A percentile compares a stretch with the other conserved stretches of the same genome.
phyloP scores from a whole-genome alignment of 1,140 invertebrate species.

The Philotrypesis tridentata region DNA sequence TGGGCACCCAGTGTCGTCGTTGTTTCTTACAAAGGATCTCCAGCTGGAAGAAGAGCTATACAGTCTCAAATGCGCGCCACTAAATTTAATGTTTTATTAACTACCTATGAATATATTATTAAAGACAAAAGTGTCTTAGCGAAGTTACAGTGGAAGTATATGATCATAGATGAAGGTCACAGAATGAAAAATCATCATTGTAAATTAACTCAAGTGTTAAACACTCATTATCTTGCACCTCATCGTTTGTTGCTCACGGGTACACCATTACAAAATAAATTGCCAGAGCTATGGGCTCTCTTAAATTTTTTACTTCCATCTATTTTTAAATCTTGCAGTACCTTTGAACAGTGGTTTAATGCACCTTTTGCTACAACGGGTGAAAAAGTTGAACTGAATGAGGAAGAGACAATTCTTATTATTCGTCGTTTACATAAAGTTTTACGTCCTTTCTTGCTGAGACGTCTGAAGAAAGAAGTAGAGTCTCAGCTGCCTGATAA shows the following conservation, averaged over 20 bases:
- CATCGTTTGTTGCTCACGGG: conserved; percentile 96
- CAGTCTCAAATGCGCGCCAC: conserved; percentile 92
- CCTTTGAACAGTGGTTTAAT: conserved; percentile 99
- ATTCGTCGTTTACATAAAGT: conserved; percentile 99
- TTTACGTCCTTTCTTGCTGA: conserved; percentile 94
- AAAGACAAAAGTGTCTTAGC: conserved; percentile 97
- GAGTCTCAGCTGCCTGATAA: conserved; percentile 99
- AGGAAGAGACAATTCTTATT: conserved; percentile 99
- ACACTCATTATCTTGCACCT: conserved; percentile 96
- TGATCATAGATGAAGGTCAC: conserved; percentile 99
- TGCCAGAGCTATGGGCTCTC: conserved; percentile 98
- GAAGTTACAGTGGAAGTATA: conserved; percentile 98
- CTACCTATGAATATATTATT: conserved; percentile 99
- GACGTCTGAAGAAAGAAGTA: conserved; percentile 98
- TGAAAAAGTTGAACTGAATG: conserved; percentile 98
- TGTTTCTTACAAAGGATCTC: conserved; percentile 96
- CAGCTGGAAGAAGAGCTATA: conserved; percentile 86
- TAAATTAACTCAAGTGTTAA: conserved; percentile 96
- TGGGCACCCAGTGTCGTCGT: conserved; percentile 97
- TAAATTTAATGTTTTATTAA: conserved; percentile 98
- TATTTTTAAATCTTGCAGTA: conserved; percentile 99
- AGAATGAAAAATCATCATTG: conserved; percentile 99
- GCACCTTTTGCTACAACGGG: conserved; percentile 99
- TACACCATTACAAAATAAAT: conserved; percentile 97
- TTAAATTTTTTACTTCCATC: conserved; percentile 97